These are phyloP conservation scores for Bursaphelenchus mucronatus DNA, from an alignment of 1,140 invertebrate genomes.

Conservation along the genomic window DNA sequence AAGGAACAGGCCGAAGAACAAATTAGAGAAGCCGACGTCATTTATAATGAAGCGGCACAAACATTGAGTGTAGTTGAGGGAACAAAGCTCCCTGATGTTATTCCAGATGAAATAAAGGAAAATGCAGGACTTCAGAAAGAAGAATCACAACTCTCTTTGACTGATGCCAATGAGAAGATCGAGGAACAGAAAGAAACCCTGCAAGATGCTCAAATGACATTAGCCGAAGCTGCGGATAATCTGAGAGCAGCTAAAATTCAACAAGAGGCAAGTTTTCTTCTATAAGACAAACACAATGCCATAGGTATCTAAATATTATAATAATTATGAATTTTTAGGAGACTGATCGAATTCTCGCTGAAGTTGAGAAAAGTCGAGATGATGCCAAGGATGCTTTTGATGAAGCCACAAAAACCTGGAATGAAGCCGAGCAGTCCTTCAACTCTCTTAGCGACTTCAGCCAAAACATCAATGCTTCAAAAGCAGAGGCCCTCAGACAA, in stretches of 20 bases:
- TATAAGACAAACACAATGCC: not conserved
- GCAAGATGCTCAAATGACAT: constrained; percentile 19
- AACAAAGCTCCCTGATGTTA: constrained; percentile 50
- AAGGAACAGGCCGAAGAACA: constrained; percentile 53
- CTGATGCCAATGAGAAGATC: constrained; percentile 34
- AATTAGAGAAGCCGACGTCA: constrained; percentile 41
- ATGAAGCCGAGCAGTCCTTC: constrained; percentile 45
- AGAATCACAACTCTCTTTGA: constrained; percentile 42
- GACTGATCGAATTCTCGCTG: constrained; percentile 26
- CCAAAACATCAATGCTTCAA: constrained; percentile 51
- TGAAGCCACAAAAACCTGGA: constrained; percentile 42
- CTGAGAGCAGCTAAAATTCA: constrained; percentile 24
- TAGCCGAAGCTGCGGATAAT: constrained; percentile 35
- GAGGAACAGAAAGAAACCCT: constrained; percentile 29
- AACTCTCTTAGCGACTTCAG: constrained; percentile 52
- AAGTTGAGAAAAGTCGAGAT: constrained; percentile 33
- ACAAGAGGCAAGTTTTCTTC: constrained; percentile 20
- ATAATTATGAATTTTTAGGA: constrained; percentile 14
- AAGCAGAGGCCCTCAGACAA: constrained; percentile 49
- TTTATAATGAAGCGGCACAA: constrained; percentile 34
- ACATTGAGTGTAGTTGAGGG: constrained; percentile 51
- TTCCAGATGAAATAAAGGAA: constrained; percentile 39
- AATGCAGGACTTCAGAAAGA: constrained; percentile 42
- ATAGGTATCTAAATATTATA: not conserved
- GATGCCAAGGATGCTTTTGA: constrained; percentile 47